A percentile compares a stretch with the other conserved stretches of the same genome.
Evolutionary conservation across 2,113 vertebrate genomes (phyloP).

Genomic region (Raja brachyura): DNA sequence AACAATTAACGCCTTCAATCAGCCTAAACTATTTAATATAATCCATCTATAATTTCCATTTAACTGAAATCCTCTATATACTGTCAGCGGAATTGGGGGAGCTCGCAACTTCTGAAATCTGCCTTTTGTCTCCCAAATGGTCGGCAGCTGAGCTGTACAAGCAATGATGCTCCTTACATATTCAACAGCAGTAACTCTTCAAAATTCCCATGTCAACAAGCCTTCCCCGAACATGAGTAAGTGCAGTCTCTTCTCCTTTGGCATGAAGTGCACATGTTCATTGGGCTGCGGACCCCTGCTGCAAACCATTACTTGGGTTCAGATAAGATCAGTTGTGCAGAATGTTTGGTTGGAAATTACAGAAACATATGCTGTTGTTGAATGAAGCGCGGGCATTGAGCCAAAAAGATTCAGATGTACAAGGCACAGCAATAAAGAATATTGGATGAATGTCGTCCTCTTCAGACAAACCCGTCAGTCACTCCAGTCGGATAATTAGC

Average conservation of each 20-base stretch:
- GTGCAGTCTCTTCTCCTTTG: neutral
- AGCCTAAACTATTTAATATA: slow-evolving; percentile 1
- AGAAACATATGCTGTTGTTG: slow-evolving; percentile 1
- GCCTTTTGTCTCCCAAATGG: neutral
- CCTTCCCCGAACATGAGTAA: neutral
- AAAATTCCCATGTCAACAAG: neutral
- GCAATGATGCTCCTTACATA: neutral
- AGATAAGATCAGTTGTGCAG: slow-evolving; percentile 3
- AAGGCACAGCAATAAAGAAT: neutral
- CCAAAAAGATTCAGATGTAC: neutral
- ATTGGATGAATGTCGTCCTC: neutral
- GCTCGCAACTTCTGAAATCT: neutral
- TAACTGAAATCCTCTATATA: neutral
- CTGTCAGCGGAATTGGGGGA: neutral
- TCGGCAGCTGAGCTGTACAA: neutral
- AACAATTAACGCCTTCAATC: neutral
- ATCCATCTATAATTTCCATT: neutral
- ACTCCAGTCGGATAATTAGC: neutral
- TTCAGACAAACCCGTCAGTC: neutral
- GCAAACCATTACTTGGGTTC: neutral
- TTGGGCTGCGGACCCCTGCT: neutral
- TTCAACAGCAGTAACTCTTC: neutral
- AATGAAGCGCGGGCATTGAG: neutral
- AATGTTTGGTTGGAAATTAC: neutral
- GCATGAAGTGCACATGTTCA: neutral